A percentile compares a stretch with the other conserved stretches of the same genome.
Conservation (phyloP, 53 echinoderm and acorn worm genomes). For the Zoroaster sp. region DNA sequence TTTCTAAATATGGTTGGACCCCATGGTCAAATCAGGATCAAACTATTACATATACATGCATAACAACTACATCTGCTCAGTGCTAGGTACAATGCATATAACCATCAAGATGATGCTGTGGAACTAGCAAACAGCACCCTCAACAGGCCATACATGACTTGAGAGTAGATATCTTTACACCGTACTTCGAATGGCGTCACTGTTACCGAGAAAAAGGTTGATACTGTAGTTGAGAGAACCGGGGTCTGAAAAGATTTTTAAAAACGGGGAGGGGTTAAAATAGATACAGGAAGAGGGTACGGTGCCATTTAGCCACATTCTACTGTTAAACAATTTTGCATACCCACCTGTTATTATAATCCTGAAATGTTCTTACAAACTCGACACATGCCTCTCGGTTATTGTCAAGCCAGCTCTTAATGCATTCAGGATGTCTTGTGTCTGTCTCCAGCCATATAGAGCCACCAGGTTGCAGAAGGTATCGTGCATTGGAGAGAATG, state of each 20-base stretch:
- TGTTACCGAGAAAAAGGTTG: background rate
- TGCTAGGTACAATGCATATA: background rate
- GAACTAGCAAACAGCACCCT: background rate
- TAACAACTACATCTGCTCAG: too few relatives aligned
- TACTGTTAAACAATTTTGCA: background rate
- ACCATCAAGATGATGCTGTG: background rate
- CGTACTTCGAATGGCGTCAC: background rate
- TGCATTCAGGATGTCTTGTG: conserved; percentile 65
- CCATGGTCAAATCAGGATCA: too few relatives aligned
- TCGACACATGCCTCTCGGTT: conserved; percentile 46
- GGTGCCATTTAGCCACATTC: background rate
- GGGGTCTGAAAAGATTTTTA: conserved; percentile 56
- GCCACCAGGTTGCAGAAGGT: conserved; percentile 71
- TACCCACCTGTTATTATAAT: conserved; percentile 76
- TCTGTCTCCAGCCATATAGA: conserved; percentile 92
- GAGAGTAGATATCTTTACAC: background rate
- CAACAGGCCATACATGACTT: background rate
- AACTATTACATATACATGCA: background rate
- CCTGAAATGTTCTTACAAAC: conserved; percentile 62
- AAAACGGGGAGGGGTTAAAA: background rate
- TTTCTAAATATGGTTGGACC: too few relatives aligned
- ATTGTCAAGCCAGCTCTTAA: conserved; percentile 29
- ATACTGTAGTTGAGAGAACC: conserved; percentile 68
- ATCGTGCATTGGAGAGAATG: conserved; percentile 59
- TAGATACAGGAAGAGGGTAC: background rate